phyloP scores from a whole-genome alignment of 1,140 invertebrate genomes.

The Contarinia nasturtii region DNA sequence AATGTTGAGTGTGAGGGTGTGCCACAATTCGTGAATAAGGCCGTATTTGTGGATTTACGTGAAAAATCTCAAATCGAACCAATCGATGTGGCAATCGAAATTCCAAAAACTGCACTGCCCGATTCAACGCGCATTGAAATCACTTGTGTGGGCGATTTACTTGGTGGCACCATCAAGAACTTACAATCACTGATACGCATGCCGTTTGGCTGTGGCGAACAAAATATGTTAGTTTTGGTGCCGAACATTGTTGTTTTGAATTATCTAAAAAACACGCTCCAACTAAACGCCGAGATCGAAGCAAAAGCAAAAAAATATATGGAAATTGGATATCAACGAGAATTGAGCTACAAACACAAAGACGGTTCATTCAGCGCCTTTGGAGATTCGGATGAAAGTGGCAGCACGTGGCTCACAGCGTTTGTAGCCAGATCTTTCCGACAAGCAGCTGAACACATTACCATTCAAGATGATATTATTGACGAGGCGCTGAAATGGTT shows the following conservation, averaged over 20 bases:
- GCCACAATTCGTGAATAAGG: constrained; percentile 54
- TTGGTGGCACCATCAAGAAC: constrained; percentile 55
- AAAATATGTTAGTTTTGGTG: constrained; percentile 86
- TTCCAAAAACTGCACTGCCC: constrained; percentile 46
- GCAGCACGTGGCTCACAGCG: constrained; percentile 92
- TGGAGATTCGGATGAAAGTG: constrained; percentile 45
- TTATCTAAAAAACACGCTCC: constrained; percentile 32
- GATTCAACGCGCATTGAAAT: constrained; percentile 52
- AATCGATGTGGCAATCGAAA: constrained; percentile 27
- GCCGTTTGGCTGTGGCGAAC: constrained; percentile 84
- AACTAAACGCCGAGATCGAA: constrained; percentile 25
- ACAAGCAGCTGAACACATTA: constrained; percentile 61
- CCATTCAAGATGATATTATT: constrained; percentile 56
- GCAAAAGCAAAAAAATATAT: constrained; percentile 54
- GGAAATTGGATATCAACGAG: constrained; percentile 76
- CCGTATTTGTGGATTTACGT: constrained; percentile 53
- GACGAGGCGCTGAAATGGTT: constrained; percentile 62
- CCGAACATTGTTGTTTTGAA: constrained; percentile 74
- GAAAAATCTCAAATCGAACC: constrained; percentile 21
- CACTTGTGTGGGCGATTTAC: constrained; percentile 59
- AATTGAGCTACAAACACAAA: constrained; percentile 69
- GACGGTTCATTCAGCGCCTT: constrained; percentile 96
- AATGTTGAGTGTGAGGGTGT: constrained; percentile 64
- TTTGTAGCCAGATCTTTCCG: constrained; percentile 78
- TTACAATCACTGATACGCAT: constrained; percentile 57